phyloP scores from a whole-genome alignment of 2,797 vertebrate species.

The Ataeniobius toweri region DNA sequence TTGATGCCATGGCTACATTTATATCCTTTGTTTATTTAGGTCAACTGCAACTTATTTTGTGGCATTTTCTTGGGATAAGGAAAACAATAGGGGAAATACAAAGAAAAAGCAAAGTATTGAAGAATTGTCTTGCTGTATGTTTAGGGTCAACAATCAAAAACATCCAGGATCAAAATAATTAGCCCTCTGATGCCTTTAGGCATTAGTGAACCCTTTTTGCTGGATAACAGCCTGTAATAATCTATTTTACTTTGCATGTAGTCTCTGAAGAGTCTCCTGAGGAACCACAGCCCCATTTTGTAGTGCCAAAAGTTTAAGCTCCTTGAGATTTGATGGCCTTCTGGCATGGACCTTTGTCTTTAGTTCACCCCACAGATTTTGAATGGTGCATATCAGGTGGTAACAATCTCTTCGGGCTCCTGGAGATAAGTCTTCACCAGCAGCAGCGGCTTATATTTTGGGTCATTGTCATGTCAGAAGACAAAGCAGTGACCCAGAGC shows the following conservation, averaged over 20 bases:
- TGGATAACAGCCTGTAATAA: background rate
- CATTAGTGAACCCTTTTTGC: background rate
- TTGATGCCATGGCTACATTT: background rate
- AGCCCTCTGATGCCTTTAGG: background rate
- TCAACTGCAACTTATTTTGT: slow-evolving; percentile 9
- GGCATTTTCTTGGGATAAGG: slow-evolving; percentile 16
- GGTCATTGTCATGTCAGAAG: background rate
- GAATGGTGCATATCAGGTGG: background rate
- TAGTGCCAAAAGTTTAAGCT: background rate
- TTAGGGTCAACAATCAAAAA: background rate
- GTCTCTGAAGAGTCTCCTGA: background rate
- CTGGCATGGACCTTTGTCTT: background rate
- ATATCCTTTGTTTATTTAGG: slow-evolving; percentile 34
- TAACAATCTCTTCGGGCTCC: background rate
- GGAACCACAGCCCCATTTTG: background rate
- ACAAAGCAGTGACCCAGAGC: background rate
- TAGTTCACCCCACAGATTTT: background rate
- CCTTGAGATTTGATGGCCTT: background rate
- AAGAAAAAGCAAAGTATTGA: background rate
- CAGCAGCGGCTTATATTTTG: background rate
- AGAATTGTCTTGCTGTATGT: background rate
- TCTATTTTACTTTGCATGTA: background rate
- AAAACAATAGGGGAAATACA: background rate
- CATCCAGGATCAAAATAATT: background rate
- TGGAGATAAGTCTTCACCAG: background rate